These are phyloP conservation scores for Acyrthosiphon pisum DNA, from an alignment of 1,140 invertebrate species.

Conservation along the genomic window DNA sequence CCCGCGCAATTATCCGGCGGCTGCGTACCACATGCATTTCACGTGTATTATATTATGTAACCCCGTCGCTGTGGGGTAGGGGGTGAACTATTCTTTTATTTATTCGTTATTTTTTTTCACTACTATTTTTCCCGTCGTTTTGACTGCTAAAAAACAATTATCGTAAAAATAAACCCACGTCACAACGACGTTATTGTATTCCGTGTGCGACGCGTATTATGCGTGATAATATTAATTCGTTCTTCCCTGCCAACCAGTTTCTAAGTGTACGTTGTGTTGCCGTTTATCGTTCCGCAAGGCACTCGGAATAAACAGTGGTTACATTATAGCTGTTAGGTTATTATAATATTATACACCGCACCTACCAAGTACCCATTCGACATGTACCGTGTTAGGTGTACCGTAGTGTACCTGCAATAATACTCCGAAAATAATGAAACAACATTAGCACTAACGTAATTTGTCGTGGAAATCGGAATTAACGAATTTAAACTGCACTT, in stretches of 20 bases:
- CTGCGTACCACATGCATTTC: slow-evolving; percentile 50
- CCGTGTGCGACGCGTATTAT: no score
- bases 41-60: background rate
- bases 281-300: background rate
- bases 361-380: no score
- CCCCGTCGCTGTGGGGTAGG: background rate
- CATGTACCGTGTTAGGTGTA: no score
- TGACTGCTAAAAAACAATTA: slow-evolving; percentile 18
- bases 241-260: background rate
- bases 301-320: background rate
- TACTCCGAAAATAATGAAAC: no score
- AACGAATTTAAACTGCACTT: no score
- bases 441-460: no score
- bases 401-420: no score
- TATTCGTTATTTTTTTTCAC: slow-evolving; percentile 2
- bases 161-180: background rate
- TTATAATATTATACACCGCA: background rate
- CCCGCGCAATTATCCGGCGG: slow-evolving; percentile 54
- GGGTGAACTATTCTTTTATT: slow-evolving; percentile 42
- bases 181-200: background rate
- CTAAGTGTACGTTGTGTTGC: slow-evolving; percentile 49
- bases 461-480: no score
- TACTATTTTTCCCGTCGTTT: background rate
- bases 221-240: background rate
- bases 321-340: background rate